Evolutionary conservation across 2,888 invertebrate genomes (phyloP), one percentile per base, ranked within the genome.

Genomic region (Tineola bisselliella): DNA sequence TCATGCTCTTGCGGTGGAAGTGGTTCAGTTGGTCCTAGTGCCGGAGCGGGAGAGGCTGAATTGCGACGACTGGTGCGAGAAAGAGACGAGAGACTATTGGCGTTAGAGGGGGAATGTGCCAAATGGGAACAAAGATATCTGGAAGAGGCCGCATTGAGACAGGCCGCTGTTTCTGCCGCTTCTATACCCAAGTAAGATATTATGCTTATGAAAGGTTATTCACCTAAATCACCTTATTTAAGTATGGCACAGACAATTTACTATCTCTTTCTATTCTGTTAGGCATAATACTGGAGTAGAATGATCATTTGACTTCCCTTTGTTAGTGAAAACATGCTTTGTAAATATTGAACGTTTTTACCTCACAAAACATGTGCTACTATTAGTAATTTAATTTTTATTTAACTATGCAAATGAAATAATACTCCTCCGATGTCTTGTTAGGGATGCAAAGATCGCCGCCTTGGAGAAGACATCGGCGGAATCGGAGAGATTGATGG

Each of bases 111-210:
- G 0, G 94, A 94, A 73, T 92, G 93, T 69, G 91, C 93, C 66
- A 93, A 94, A 84, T 94, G 94, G 94, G 95, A 95, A 79, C 94
- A 94, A 79, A 88, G 93, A 59, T 94, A 93, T 79, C 84, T 94
- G 60, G 94, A 94, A 77, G 94, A 95, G 76, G 92, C 92, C 65
- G 92, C 94, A 48, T 79, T 93, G 64, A 77, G 94, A 18, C 94
- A 94, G 78, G 92, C 94, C 61, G 94, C 93, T 38, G 92, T 94
- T 54, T 94, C 94, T 74, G 93, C 94, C 62, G 94, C 94, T 59
- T 91, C 91, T 69, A 90, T 91, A 70, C 91, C 91, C 67, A 92
- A 91, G 91, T 91, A 74, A 75, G 81, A 31, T 48, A 5, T 48
- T 38, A 12, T 38, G 5, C 10, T 38, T 38, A 6, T 38, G 6